Evolutionary conservation across 1,140 invertebrate species (phyloP), one percentile per base, ranked within the genome.

Genomic region (Orius insidiosus): DNA sequence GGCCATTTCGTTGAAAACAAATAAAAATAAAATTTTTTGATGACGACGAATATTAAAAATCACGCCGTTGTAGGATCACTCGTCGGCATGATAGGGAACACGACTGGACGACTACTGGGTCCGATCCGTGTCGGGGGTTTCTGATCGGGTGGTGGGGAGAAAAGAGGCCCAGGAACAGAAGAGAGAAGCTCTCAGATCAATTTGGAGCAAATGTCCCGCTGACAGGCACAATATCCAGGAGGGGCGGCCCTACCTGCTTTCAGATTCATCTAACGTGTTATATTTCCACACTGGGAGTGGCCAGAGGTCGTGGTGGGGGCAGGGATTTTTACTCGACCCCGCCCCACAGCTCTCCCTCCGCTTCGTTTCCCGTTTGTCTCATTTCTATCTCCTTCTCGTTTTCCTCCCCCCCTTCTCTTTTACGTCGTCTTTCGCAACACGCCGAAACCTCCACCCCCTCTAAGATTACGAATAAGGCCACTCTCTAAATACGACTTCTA

Each of bases 191-290:
- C 24, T 43, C 41, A 43, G 41, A 43, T 43, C 41, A 43, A 43
- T 43, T 43, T 43, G 41, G 41, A 30, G 18, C 41, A 43, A 43
- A 43, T 43, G 41, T 43, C 41, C 41, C 41, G 41, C 41, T 43
- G 41, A 43, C 41, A 43, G 41, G 41, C 41, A 43, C 41, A 43
- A 43, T 43, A 43, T 43, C 41, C 19, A 30, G 31, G 24, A 30
- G 41, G 41, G 10, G 41, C 18, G 41, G 31, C 41, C 38, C 38
- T 18, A 14, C n/a, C 41, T 16, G n/a, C 41, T 43, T 43, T 43
- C 41, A 43, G 41, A 43, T 43, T 43, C 41, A 18, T 43, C 41
- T 43, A 43, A 43, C 41, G 41, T 43, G 41, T 30, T 43, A 43
- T 30, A 43, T 43, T 43, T 43, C 41, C 41, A 43, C 41, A 43